phyloP scores from a whole-genome alignment of 1,140 invertebrate species.

The Heliothis subflexa region DNA sequence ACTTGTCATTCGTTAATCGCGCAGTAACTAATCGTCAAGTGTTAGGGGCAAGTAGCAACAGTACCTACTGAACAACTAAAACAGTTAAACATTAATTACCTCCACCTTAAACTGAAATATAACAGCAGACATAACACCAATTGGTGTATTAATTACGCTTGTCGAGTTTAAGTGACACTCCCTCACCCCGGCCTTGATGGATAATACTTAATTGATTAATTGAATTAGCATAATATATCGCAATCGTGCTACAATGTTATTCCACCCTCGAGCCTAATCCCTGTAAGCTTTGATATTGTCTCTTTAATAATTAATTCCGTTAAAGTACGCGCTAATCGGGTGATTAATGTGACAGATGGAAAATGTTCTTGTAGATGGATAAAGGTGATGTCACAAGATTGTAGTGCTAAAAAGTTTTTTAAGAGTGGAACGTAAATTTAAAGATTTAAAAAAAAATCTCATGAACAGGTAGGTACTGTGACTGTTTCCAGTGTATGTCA shows the following conservation, averaged over 20 bases:
- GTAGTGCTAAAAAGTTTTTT: too few species aligned
- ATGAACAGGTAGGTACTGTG: too few species aligned
- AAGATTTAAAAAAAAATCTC: too few species aligned
- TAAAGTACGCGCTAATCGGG: conserved; percentile 10
- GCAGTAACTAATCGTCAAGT: too few species aligned
- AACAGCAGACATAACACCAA: background rate
- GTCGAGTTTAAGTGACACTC: background rate
- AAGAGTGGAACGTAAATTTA: too few species aligned
- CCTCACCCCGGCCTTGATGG: conserved; percentile 1
- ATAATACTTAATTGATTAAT: conserved; percentile 31
- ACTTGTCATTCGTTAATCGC: too few species aligned
- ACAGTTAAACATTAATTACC: background rate
- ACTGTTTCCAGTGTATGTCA: too few species aligned
- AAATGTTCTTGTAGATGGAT: background rate
- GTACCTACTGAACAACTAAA: too few species aligned
- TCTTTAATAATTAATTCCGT: conserved; percentile 30
- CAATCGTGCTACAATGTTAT: background rate
- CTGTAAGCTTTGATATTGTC: conserved; percentile 8
- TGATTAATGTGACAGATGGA: background rate
- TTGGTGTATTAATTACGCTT: conserved; percentile 12
- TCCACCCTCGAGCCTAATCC: conserved; percentile 13
- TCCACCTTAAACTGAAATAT: background rate
- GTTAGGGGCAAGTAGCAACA: too few species aligned
- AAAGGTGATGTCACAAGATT: too few species aligned
- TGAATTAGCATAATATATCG: conserved; percentile 27